Conservation (phyloP, 2,888 invertebrate genomes). For the Cheilosia vulpina region DNA sequence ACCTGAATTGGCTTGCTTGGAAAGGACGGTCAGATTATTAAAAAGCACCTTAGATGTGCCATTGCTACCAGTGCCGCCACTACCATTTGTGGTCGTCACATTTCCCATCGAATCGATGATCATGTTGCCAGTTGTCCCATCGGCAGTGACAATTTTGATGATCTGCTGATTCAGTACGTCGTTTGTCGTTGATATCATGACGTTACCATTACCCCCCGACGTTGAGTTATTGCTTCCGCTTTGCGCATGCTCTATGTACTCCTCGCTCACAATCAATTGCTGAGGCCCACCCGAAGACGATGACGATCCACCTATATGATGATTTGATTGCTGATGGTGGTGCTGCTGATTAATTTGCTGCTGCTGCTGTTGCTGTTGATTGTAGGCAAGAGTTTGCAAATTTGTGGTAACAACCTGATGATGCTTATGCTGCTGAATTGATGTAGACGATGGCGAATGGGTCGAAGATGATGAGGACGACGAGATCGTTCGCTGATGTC, state of each 20-base stretch:
- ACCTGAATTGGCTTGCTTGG: conserved; percentile 79
- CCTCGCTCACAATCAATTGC: conserved; percentile 80
- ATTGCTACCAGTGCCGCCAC: conserved; percentile 74
- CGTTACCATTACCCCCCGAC: conserved; percentile 71
- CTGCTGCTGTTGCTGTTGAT: conserved; percentile 73
- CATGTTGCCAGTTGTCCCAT: conserved; percentile 82
- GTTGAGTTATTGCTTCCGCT: conserved; percentile 51
- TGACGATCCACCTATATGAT: conserved; percentile 39
- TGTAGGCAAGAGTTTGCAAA: conserved; percentile 71
- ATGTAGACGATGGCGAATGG: conserved; percentile 72
- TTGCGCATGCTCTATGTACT: conserved; percentile 77
- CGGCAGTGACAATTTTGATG: conserved; percentile 82
- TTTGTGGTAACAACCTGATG: conserved; percentile 74
- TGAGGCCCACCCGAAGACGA: conserved; percentile 65
- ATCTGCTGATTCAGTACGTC: conserved; percentile 82
- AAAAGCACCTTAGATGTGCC: conserved; percentile 81
- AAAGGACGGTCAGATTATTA: conserved; percentile 82
- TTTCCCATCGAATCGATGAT: conserved; percentile 80
- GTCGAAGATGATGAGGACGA: conserved; percentile 74
- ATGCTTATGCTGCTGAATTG: conserved; percentile 76
- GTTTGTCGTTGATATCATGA: conserved; percentile 79
- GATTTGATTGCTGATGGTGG: conserved; percentile 56
- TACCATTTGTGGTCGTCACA: conserved; percentile 75
- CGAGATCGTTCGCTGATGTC: conserved; percentile 75
- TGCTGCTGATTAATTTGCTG: conserved; percentile 77